These are phyloP conservation scores for Eupristina koningsbergeri DNA, from an alignment of 1,140 invertebrate genomes.

Conservation along the genomic window DNA sequence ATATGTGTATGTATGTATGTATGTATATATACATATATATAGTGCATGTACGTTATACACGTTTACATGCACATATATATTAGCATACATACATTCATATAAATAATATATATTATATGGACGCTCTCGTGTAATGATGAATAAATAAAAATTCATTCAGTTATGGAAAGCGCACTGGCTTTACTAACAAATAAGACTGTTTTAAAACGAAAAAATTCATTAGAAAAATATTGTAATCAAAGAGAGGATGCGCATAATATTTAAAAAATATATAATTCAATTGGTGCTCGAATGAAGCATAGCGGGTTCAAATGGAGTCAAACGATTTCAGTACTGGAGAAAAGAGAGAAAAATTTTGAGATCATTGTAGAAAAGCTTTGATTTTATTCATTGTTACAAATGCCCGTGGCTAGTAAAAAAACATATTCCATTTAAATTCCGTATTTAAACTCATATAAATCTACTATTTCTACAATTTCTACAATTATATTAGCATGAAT, in stretches of 20 bases:
- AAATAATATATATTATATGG: slow-evolving; percentile 2
- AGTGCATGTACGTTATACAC: no score
- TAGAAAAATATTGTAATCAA: slow-evolving; percentile 38
- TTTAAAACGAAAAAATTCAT: slow-evolving; percentile 59
- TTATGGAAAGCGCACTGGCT: slow-evolving; percentile 46
- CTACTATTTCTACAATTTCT: neutral
- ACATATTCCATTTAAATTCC: slow-evolving; percentile 6
- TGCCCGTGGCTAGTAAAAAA: neutral
- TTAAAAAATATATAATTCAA: slow-evolving; percentile 48
- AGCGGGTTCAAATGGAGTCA: slow-evolving; percentile 36
- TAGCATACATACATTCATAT: neutral
- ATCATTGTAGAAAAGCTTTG: neutral
- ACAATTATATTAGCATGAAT: neutral
- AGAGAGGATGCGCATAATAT: slow-evolving; percentile 34
- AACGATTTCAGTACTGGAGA: slow-evolving; percentile 42
- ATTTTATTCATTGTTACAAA: neutral
- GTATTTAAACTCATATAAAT: neutral
- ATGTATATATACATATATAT: no score
- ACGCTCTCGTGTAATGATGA: slow-evolving; percentile 12
- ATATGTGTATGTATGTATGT: no score
- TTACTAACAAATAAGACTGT: slow-evolving; percentile 62
- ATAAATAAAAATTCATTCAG: neutral
- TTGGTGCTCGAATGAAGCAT: slow-evolving; percentile 39
- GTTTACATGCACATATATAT: no score
- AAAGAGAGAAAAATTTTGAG: neutral